Base-by-base conservation (phyloP, 2,797 vertebrate genomes). In the Loriculus beryllinus region DNA sequence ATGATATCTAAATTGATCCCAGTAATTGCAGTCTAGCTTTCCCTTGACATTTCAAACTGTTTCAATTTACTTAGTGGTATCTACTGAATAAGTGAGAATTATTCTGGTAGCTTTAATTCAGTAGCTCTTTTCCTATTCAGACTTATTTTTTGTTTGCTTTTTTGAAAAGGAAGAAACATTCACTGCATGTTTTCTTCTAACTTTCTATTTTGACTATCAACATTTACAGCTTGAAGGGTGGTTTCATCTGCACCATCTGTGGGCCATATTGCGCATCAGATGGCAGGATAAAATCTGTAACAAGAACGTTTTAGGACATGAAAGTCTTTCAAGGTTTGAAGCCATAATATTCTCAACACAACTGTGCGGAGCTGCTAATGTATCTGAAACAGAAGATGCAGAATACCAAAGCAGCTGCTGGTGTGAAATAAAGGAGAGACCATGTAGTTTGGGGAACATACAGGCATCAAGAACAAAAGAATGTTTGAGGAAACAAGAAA, bases 201-300 rank as follows among this genome's bases (percentile, higher is more conserved):
- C 68, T 91, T 95, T 86, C 59, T 86, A 57, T 86, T 96, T 93
- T 86, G 82, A 48, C 60, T 91, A 60, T 82, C 87, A 94, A 49
- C 75, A 68, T 91, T 94, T 89, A 92, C 71, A 93, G 91, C 89
- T 77, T 74, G 60, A 42, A 80, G 68, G 16, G 29, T 60, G 56
- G 60, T 80, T 95, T 94, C 35, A 70, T 82, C 67, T 82, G 43
- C 80, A 79, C 92, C 93, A 91, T 94, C 96, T 96, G 95, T 80
- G 76, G 90, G 56, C 92, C 89, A 85, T 93, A 94, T 92, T 94
- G 94, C 42, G 39, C 75, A 94, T 96, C 95, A 94, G 92, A 92
- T 95, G 95, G 91, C 71, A 82, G 79, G 72, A 85, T 91, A 81
- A 91, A 96, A 89, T 87, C 60, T 82, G 87, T 69, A 93, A 82